These are phyloP conservation scores for Hydrozoanthus tunicans DNA, from an alignment of 64 coral and sea anemone species.

Conservation along the genomic window DNA sequence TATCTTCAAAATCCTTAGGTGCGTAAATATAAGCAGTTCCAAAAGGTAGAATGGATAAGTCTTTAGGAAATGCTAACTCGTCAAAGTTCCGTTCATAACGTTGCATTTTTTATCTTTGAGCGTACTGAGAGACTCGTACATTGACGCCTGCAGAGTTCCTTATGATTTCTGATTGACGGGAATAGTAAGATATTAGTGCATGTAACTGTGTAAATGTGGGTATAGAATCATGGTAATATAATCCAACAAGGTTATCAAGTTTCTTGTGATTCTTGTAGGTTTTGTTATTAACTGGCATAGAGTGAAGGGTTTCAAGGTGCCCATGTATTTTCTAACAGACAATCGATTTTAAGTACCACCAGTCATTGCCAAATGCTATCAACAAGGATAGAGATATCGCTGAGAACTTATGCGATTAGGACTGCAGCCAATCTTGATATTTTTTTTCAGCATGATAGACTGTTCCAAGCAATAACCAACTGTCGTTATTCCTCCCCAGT, in stretches of 20 bases:
- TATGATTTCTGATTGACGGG: not conserved
- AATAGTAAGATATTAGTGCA: not conserved
- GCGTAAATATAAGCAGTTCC: not conserved
- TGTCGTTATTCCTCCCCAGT: not conserved
- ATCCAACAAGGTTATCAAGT: not conserved
- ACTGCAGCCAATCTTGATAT: not conserved
- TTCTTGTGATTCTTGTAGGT: not conserved
- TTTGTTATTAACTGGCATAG: not conserved
- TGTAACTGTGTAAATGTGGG: no score
- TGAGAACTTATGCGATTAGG: not conserved
- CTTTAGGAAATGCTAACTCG: not conserved
- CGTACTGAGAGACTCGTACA: not conserved
- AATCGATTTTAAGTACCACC: not conserved
- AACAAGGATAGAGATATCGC: not conserved
- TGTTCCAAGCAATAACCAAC: not conserved
- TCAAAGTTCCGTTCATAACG: not conserved
- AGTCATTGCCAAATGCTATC: not conserved
- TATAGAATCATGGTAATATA: no score
- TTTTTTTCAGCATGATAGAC: not conserved
- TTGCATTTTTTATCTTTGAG: slow-evolving; percentile 3
- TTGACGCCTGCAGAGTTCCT: not conserved
- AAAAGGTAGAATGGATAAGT: not conserved
- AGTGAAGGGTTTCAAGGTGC: not conserved
- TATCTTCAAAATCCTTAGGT: not conserved
- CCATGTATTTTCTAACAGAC: not conserved